phyloP scores from a whole-genome alignment of 2,113 vertebrate genomes.

The Struthio camelus region DNA sequence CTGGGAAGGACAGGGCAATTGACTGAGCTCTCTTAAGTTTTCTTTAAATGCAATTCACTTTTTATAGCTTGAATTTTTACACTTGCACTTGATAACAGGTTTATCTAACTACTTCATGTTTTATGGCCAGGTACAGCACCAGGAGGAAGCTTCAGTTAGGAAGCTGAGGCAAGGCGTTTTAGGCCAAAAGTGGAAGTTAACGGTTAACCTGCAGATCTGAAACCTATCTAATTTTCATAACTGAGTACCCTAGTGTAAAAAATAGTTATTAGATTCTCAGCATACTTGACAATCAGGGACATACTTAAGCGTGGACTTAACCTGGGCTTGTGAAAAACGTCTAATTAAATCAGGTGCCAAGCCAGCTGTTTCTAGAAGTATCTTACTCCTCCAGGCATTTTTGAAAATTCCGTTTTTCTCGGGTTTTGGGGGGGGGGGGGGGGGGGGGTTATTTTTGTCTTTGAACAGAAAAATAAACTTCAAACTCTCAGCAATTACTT shows the following conservation, averaged over 20 bases:
- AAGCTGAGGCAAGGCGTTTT: not conserved
- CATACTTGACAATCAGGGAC: not conserved
- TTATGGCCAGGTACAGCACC: not conserved
- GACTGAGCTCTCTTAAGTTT: not conserved
- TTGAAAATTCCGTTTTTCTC: not conserved
- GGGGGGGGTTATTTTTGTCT: not conserved
- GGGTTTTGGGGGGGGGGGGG: not conserved
- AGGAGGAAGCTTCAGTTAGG: not conserved
- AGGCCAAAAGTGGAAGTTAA: not conserved
- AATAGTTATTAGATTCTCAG: not conserved
- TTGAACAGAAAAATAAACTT: not conserved
- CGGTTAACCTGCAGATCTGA: not conserved
- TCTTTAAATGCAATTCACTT: not conserved
- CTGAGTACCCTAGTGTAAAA: not conserved
- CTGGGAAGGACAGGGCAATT: not conserved
- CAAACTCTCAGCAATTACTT: not conserved
- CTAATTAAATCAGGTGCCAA: not conserved
- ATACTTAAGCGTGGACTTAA: not conserved
- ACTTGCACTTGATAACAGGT: not conserved
- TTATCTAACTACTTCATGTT: not conserved
- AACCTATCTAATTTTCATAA: not conserved
- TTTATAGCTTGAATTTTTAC: not conserved
- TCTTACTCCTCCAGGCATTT: not conserved
- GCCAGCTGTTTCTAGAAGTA: not conserved
- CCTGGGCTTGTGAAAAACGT: not conserved